Evolutionary conservation across 2,797 vertebrate species (phyloP).

Genomic region (Enoplosus armatus): DNA sequence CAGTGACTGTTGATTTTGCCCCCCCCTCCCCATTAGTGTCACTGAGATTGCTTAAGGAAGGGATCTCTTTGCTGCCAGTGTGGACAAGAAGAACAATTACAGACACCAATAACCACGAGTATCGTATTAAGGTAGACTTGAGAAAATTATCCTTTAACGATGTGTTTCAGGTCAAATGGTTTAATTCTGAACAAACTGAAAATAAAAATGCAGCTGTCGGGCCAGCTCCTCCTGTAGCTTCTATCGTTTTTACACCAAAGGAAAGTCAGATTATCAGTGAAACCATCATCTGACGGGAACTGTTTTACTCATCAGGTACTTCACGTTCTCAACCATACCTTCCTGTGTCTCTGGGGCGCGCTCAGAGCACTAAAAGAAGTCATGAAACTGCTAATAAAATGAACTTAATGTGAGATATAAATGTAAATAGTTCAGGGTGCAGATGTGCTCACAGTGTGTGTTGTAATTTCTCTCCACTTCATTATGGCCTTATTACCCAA

Average conservation of each 20-base stretch:
- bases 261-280: conserved; percentile 42
- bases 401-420: background rate
- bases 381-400: background rate
- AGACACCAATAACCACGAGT: background rate
- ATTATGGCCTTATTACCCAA: conserved; percentile 8
- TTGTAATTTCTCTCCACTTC: conserved; percentile 17
- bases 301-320: conserved; percentile 60
- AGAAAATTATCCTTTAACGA: background rate
- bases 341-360: conserved; percentile 9
- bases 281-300: conserved; percentile 72
- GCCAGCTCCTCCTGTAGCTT: background rate
- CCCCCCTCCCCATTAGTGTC: background rate
- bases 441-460: conserved; percentile 13
- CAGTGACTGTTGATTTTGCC: background rate
- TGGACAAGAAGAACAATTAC: background rate
- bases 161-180: background rate
- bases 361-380: background rate
- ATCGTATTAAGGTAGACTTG: background rate
- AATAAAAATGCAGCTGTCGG: background rate
- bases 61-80: no score
- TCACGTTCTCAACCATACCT: conserved; percentile 18
- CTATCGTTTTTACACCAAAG: background rate
- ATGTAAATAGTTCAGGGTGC: background rate
- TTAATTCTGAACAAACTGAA: background rate
- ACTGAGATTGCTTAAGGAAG: no score